Evolutionary conservation across 2,888 invertebrate genomes (phyloP), one percentile per base, ranked within the genome.

Genomic region (Perizoma flavofasciatum): DNA sequence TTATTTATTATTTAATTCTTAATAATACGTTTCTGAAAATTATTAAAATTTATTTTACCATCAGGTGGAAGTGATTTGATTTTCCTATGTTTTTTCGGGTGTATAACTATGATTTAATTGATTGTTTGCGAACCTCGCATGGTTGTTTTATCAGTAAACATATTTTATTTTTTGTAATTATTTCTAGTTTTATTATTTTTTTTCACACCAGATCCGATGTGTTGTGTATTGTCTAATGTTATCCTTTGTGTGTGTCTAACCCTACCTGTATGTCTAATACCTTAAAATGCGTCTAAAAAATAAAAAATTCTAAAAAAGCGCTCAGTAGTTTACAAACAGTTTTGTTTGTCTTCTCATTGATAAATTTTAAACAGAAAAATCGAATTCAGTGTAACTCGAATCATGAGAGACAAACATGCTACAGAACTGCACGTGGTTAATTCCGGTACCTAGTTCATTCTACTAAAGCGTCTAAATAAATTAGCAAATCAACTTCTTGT

Each of bases 161-260:
- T 37, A 49, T 61, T 46, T 50, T 79, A 70, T 74, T 79, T n/a
- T 82, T 81, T 73, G 72, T 75, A 61, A 74, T 83, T 68, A 69
- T 70, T 86, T 85, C 79, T 82, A 75, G 68, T 78, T 71, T 67
- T 77, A 74, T 79, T 82, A 77, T 85, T 87, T 81, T 81, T 86
- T 89, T 89, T 91, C 92, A 90, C 92, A 91, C 92, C 93, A 92
- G 92, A 92, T 90, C 89, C 88, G 89, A 89, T 89, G 92, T 92
- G 89, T 93, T 96, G 96, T 96, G 96, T 96, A 95, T 96, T 96
- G 96, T 96, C 96, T 96, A 95, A 95, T 95, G 95, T 95, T 95
- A 94, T 95, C 95, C 96, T 94, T 95, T 96, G 96, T 96, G 96
- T 96, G 95, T 96, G 95, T 96, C 95, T 95, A 90, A 95, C 94